A percentile compares a stretch with the other conserved stretches of the same genome.
phyloP scores from a whole-genome alignment of 2,888 invertebrate species.

The Hyppa rectilinea region DNA sequence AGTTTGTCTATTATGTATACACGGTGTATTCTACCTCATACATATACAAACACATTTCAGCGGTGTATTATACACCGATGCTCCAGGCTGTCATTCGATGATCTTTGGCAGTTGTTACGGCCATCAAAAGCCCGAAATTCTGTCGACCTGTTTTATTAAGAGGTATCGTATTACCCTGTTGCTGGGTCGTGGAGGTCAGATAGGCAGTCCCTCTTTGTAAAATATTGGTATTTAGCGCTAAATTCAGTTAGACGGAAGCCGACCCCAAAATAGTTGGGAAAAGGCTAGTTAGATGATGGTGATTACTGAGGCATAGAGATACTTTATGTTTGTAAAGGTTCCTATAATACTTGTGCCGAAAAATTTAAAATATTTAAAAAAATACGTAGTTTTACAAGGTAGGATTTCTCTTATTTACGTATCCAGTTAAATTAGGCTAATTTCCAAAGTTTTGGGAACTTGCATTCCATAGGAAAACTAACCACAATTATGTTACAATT shows the following conservation, averaged over 20 bases:
- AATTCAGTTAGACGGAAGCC: not conserved
- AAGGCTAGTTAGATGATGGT: not conserved
- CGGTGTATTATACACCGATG: no score
- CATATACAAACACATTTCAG: no score
- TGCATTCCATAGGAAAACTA: not conserved
- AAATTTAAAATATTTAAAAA: not conserved
- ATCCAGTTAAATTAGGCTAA: not conserved
- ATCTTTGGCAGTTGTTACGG: not conserved
- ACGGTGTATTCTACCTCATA: no score
- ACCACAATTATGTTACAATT: not conserved
- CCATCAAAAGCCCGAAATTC: not conserved
- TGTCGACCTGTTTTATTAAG: not conserved
- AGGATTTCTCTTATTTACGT: no score
- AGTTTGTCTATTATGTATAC: no score
- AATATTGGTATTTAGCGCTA: not conserved
- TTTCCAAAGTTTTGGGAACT: constrained; percentile 1
- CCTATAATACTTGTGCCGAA: not conserved
- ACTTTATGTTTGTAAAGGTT: no score
- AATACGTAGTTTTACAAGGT: not conserved
- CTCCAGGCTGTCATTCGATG: not conserved
- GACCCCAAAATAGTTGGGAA: no score
- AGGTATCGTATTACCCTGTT: not conserved
- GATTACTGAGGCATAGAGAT: not conserved
- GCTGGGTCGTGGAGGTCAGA: not conserved
- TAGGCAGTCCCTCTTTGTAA: not conserved